A percentile compares a stretch with the other conserved stretches of the same genome.
phyloP scores from a whole-genome alignment of 2,888 invertebrate genomes.

The Agriopis marginaria region DNA sequence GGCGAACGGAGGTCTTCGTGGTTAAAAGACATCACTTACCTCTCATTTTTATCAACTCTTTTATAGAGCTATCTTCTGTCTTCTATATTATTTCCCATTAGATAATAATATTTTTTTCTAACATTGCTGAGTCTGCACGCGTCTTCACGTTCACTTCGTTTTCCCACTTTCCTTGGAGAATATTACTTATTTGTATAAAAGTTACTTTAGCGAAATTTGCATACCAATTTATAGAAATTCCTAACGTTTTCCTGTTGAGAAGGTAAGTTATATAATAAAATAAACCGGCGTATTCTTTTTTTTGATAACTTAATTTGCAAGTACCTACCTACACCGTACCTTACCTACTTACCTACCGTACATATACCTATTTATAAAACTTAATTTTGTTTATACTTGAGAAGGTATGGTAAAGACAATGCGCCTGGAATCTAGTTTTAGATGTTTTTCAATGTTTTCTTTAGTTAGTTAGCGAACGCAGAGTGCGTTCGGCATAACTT shows the following conservation, averaged over 20 bases:
- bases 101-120: background rate
- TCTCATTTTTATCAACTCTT: background rate
- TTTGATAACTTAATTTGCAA: background rate
- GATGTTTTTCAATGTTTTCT: no score
- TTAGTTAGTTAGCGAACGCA: no score
- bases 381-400: no score
- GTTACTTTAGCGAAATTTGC: background rate
- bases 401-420: no score
- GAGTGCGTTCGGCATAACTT: no score
- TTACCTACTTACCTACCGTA: no score
- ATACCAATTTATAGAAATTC: background rate
- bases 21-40: background rate
- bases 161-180: background rate
- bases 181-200: conserved; percentile 1
- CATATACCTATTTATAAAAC: no score
- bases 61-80: background rate
- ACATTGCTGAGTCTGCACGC: conserved; percentile 1
- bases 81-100: background rate
- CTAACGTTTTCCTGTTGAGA: background rate
- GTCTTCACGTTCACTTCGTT: conserved; percentile 1
- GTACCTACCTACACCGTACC: no score
- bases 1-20: no score
- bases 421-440: no score
- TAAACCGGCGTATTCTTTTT: background rate
- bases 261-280: background rate